Percentiles rank a stretch among this genome's conserved stretches.
phyloP scores from a whole-genome alignment of 2,797 vertebrate species.

The Sebastes umbrosus region DNA sequence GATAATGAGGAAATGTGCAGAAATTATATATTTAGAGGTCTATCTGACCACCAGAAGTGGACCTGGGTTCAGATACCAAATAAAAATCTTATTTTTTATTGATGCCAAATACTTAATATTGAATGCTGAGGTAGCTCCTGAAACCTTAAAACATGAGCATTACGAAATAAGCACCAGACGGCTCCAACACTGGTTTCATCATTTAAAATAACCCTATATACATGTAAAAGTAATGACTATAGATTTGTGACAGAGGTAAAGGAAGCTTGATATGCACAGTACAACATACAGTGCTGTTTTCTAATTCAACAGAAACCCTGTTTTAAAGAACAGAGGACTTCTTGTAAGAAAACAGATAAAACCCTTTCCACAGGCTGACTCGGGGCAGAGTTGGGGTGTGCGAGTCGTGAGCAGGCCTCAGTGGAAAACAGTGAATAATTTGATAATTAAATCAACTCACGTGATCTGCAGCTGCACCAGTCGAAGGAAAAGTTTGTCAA shows the following conservation, averaged over 20 bases:
- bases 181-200: neutral
- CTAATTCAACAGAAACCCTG: slow-evolving; percentile 22
- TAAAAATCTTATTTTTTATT: slow-evolving; percentile 23
- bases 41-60: neutral
- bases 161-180: slow-evolving; percentile 19
- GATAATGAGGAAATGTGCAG: neutral
- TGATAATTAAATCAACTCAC: slow-evolving; percentile 24
- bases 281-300: slow-evolving; percentile 1
- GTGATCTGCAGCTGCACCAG: slow-evolving; percentile 45
- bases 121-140: slow-evolving; percentile 2
- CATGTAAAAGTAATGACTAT: slow-evolving; percentile 56
- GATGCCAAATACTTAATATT: slow-evolving; percentile 28
- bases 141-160: slow-evolving; percentile 34
- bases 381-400: neutral
- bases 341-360: slow-evolving; percentile 19
- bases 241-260: slow-evolving; percentile 43
- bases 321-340: neutral
- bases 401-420: neutral
- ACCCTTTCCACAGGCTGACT: slow-evolving; percentile 3
- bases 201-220: slow-evolving; percentile 52
- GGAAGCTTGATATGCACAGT: neutral
- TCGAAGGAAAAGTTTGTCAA: slow-evolving; percentile 13
- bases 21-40: neutral
- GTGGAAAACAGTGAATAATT: slow-evolving; percentile 36
- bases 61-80: neutral